Evolutionary conservation across 2,113 vertebrate genomes (phyloP).

Genomic region (Psophia crepitans): DNA sequence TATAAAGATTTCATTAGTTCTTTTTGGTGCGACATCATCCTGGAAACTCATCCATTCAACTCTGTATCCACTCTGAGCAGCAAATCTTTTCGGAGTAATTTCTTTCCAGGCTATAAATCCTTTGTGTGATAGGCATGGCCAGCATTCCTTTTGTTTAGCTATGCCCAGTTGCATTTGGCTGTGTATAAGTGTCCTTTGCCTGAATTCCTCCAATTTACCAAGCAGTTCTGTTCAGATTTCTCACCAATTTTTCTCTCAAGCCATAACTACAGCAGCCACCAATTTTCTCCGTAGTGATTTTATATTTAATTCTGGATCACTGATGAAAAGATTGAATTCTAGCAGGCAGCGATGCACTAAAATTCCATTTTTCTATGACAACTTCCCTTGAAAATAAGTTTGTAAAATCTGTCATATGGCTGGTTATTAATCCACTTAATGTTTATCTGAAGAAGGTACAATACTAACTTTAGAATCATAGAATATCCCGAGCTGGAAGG

Average conservation of each 20-base stretch:
- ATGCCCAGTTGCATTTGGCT: not conserved
- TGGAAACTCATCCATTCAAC: not conserved
- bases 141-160: not conserved
- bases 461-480: not conserved
- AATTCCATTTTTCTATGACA: conserved; percentile 5
- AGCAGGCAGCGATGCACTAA: not conserved
- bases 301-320: conserved; percentile 37
- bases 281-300: conserved; percentile 8
- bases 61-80: not conserved
- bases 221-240: not conserved
- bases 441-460: not conserved
- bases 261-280: not conserved
- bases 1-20: conserved; percentile 5
- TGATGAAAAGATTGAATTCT: not conserved
- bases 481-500: too few species aligned
- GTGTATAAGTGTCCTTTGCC: not conserved
- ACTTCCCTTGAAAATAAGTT: not conserved
- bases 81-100: not conserved
- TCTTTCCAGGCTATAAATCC: not conserved
- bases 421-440: not conserved
- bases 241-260: conserved; percentile 4
- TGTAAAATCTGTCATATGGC: not conserved
- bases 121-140: not conserved
- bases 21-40: not conserved
- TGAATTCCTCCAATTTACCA: not conserved